These are phyloP conservation scores for Fukomys damarensis DNA, from an alignment of 2,113 vertebrate species.

Conservation along the genomic window DNA sequence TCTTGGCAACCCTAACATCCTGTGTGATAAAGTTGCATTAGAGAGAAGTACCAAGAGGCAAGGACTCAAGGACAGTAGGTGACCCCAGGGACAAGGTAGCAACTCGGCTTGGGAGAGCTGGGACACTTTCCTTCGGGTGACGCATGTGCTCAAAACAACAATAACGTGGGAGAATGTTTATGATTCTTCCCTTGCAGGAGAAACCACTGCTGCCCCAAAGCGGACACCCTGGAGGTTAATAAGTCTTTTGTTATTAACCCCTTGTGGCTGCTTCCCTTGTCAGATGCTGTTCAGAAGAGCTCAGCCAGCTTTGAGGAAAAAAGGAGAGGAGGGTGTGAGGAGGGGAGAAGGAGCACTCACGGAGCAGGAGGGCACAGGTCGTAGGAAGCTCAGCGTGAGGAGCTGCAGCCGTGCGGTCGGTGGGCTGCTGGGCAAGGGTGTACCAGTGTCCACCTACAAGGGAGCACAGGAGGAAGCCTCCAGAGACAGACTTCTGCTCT, in stretches of 20 bases:
- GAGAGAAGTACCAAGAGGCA: not conserved
- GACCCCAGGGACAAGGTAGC: not conserved
- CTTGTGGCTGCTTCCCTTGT: not conserved
- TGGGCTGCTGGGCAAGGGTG: not conserved
- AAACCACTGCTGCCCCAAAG: not conserved
- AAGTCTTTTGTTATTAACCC: not conserved
- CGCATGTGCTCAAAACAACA: not conserved
- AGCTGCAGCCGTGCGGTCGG: accelerated
- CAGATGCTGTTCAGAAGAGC: not conserved
- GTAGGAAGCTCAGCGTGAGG: not conserved
- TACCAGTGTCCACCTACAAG: accelerated
- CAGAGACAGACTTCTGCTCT: not conserved
- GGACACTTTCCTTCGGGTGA: not conserved
- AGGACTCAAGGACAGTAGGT: not conserved
- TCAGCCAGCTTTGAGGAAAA: not conserved
- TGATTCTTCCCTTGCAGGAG: not conserved
- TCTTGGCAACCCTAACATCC: not conserved
- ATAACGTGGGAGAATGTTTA: accelerated
- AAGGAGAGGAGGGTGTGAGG: not conserved
- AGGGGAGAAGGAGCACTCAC: not conserved
- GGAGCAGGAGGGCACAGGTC: not conserved
- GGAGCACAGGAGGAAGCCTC: not conserved
- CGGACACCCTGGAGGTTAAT: not conserved
- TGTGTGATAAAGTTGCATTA: too few relatives aligned
- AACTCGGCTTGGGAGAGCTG: not conserved